phyloP scores from a whole-genome alignment of 2,888 invertebrate species.

The Coecobrya sp. region DNA sequence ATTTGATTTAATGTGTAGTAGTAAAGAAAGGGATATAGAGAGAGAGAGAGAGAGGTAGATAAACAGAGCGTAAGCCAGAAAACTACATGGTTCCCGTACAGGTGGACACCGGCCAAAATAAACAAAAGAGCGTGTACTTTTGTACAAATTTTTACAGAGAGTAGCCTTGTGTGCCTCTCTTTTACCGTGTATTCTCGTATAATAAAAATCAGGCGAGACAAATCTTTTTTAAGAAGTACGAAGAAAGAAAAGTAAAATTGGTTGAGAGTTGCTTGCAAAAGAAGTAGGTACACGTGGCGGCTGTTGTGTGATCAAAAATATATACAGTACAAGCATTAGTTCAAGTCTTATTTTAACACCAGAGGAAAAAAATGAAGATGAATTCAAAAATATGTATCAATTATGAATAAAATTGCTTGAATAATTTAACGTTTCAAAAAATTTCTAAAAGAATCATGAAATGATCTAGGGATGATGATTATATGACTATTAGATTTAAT shows the following conservation, averaged over 20 bases:
- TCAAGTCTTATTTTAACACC: no score
- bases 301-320: not conserved
- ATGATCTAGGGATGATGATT: not conserved
- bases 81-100: constrained; percentile 41
- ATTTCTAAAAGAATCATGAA: no score
- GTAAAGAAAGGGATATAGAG: not conserved
- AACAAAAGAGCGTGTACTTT: constrained; percentile 67
- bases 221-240: not conserved
- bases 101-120: constrained; percentile 81
- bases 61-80: constrained; percentile 1
- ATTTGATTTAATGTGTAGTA: constrained; percentile 6
- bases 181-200: not conserved
- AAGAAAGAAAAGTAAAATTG: not conserved
- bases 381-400: not conserved
- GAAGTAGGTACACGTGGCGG: not conserved
- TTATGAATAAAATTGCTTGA: constrained; percentile 5
- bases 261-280: not conserved
- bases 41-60: not conserved
- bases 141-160: not conserved
- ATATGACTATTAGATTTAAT: no score
- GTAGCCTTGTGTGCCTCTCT: not conserved
- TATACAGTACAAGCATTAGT: not conserved
- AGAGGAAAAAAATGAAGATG: constrained; percentile 5
- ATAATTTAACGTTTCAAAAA: no score
- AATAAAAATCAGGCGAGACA: constrained; percentile 13